These are phyloP conservation scores for Lucilia cuprina DNA, from an alignment of 1,140 invertebrate genomes.

Conservation along the genomic window DNA sequence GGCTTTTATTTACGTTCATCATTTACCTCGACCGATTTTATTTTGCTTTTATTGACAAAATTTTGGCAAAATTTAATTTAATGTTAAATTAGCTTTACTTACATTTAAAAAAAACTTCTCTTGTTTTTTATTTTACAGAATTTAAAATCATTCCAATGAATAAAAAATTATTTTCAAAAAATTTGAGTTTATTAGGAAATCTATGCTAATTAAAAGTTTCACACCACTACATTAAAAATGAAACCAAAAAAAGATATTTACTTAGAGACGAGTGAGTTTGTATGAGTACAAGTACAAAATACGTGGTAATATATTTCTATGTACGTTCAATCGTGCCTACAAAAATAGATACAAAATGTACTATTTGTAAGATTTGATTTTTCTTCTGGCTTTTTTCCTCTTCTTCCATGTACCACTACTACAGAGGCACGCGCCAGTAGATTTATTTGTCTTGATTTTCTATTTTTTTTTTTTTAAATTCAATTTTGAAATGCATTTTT, in stretches of 20 bases:
- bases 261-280: too few relatives aligned
- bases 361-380: background rate
- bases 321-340: background rate
- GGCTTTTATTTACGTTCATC: too few relatives aligned
- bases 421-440: background rate
- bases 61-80: too few relatives aligned
- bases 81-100: too few relatives aligned
- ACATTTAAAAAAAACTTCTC: too few relatives aligned
- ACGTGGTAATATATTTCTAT: too few relatives aligned
- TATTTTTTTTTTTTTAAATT: background rate
- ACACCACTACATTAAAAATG: background rate
- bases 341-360: background rate
- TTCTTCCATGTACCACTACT: background rate
- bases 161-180: background rate
- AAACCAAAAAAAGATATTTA: too few relatives aligned
- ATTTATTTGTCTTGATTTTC: background rate
- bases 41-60: too few relatives aligned
- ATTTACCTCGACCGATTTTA: too few relatives aligned
- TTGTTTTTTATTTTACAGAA: background rate
- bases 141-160: background rate
- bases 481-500: background rate
- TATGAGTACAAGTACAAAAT: too few relatives aligned
- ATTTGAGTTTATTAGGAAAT: background rate
- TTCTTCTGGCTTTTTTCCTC: background rate
- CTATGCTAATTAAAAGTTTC: background rate